A percentile compares a stretch with the other conserved stretches of the same genome.
These are phyloP conservation scores for Spinus olivaceus DNA, from an alignment of 2,797 vertebrate species.

Conservation along the genomic window DNA sequence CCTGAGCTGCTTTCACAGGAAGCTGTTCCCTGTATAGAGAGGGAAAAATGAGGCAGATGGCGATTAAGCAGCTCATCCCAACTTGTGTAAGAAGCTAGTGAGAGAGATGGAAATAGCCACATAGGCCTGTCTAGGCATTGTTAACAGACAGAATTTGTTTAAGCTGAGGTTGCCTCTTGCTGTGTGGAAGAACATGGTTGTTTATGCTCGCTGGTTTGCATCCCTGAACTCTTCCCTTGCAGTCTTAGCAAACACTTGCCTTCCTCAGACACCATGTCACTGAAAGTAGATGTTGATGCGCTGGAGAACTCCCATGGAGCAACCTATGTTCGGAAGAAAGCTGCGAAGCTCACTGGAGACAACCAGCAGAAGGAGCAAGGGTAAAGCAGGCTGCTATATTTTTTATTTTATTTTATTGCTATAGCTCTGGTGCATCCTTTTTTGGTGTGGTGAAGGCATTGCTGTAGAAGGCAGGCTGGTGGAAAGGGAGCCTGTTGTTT, in stretches of 20 bases:
- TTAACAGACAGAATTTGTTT: neutral
- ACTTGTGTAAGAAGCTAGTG: neutral
- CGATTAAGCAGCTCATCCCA: neutral
- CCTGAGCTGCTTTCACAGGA: neutral
- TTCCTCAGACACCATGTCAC: slow-evolving; percentile 90
- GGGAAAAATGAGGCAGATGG: neutral
- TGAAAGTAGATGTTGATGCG: slow-evolving; percentile 94
- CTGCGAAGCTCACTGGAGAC: slow-evolving; percentile 87
- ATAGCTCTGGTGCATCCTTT: neutral
- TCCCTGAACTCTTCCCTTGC: slow-evolving; percentile 64
- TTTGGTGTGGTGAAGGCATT: neutral
- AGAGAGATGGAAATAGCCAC: neutral
- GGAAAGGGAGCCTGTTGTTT: neutral
- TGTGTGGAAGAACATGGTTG: neutral
- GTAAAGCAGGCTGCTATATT: slow-evolving; percentile 63
- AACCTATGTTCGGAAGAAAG: slow-evolving; percentile 92
- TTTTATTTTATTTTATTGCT: neutral
- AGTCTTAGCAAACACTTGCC: slow-evolving; percentile 97
- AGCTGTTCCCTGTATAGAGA: neutral
- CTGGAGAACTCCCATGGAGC: slow-evolving; percentile 97
- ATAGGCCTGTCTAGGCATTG: neutral
- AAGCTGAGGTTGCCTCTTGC: neutral
- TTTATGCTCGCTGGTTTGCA: neutral
- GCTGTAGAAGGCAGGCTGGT: neutral
- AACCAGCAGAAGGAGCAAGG: slow-evolving; percentile 87